Conservation (phyloP, 1,140 invertebrate species). For the Limonius californicus region DNA sequence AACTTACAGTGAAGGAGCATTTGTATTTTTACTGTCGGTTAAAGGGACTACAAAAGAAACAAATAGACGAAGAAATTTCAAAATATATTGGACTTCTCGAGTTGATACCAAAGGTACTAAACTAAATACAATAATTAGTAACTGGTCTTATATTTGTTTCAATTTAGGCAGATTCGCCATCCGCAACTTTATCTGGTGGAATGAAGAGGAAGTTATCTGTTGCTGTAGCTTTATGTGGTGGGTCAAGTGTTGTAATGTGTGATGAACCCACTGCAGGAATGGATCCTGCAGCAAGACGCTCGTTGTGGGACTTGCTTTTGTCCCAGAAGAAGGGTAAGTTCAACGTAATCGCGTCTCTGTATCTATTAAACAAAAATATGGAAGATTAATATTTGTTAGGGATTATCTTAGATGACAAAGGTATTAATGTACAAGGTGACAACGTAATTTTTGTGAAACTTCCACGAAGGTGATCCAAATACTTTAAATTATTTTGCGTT, state of each 20-base stretch:
- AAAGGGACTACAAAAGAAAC: conserved; percentile 61
- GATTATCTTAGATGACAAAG: too few species aligned
- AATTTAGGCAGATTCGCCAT: not conserved
- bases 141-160: too few species aligned
- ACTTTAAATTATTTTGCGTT: too few species aligned
- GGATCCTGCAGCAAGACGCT: conserved; percentile 84
- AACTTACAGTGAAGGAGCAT: conserved; percentile 85
- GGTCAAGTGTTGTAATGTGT: conserved; percentile 66
- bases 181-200: conserved; percentile 65
- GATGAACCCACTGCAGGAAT: conserved; percentile 94
- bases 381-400: too few species aligned
- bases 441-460: too few species aligned
- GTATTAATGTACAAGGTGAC: too few species aligned
- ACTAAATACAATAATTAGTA: conserved; percentile 24
- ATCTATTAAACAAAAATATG: too few species aligned
- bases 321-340: conserved; percentile 49
- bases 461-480: too few species aligned
- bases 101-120: conserved; percentile 52
- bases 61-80: conserved; percentile 50
- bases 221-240: conserved; percentile 70
- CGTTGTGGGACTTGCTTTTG: conserved; percentile 80
- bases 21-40: conserved; percentile 79
- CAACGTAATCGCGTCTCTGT: too few species aligned
- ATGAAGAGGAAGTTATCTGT: conserved; percentile 79
- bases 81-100: conserved; percentile 65